These are phyloP conservation scores for Catharus ustulatus DNA, from an alignment of 2,797 vertebrate genomes.

Conservation along the genomic window DNA sequence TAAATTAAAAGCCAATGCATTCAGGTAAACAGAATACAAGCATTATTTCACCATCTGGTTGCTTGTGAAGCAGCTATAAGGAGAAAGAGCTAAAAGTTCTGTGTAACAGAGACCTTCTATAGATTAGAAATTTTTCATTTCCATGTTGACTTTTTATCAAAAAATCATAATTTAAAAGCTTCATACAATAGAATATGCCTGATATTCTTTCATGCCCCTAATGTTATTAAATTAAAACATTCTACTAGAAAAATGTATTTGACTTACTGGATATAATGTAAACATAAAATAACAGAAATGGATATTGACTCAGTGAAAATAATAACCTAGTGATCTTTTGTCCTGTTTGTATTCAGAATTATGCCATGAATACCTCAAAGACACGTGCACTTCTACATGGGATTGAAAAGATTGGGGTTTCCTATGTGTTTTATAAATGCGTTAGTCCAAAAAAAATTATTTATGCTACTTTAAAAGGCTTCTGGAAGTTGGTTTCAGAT, in stretches of 20 bases:
- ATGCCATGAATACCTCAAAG: background rate
- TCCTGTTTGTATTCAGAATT: background rate
- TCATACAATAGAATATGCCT: background rate
- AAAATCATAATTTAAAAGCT: background rate
- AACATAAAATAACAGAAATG: background rate
- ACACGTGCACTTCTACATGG: fast-evolving
- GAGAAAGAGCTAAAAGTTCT: background rate
- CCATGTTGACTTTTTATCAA: background rate
- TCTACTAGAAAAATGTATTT: background rate
- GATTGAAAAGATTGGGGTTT: background rate
- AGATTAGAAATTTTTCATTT: background rate
- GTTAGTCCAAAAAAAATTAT: background rate
- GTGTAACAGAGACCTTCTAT: background rate
- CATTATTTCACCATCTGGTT: background rate
- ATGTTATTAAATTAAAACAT: background rate
- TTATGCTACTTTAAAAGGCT: background rate
- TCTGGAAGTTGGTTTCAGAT: background rate
- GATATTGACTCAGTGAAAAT: background rate
- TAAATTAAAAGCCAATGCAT: background rate
- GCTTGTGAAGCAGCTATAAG: background rate
- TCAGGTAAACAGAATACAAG: background rate
- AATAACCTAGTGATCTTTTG: background rate
- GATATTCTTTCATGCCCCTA: background rate
- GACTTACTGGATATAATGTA: background rate
- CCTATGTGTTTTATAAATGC: background rate